Evolutionary conservation across 2,888 invertebrate species (phyloP).

Genomic region (Drosophila greeni): DNA sequence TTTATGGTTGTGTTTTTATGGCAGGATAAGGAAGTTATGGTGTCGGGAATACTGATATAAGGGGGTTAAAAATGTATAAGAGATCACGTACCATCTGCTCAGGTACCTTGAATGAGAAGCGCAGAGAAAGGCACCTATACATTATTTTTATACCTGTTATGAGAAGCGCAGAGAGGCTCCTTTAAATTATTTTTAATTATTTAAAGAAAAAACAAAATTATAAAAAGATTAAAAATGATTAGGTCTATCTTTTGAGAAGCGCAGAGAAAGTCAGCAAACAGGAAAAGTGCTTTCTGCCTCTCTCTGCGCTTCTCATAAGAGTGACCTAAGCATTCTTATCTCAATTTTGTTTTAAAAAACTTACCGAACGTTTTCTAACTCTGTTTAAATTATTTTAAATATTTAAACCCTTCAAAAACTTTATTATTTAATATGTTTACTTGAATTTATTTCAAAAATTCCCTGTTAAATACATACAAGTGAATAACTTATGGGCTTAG

Average conservation of each 20-base stretch:
- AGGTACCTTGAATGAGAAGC: no score
- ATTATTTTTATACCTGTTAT: no score
- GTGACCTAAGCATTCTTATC: neutral
- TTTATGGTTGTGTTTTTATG: conserved; percentile 1
- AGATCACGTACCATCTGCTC: no score
- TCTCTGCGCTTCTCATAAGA: neutral
- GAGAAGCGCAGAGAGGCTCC: neutral
- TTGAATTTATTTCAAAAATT: conserved; percentile 54
- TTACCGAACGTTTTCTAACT: neutral
- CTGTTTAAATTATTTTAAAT: neutral
- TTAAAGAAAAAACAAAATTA: no score
- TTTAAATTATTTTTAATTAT: no score
- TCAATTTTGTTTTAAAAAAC: no score
- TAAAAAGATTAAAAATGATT: no score
- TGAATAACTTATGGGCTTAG: conserved; percentile 64
- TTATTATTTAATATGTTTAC: neutral
- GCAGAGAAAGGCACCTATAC: no score
- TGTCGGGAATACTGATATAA: neutral
- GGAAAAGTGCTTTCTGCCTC: neutral
- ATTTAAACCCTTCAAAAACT: neutral
- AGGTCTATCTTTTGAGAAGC: no score
- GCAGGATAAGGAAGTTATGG: neutral
- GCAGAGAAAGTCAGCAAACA: neutral
- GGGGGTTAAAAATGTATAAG: no score
- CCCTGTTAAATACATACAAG: conserved; percentile 54